A percentile compares a stretch with the other conserved stretches of the same genome.
Conservation (phyloP, 2,113 vertebrate species). For the Pollimyrus isidori region DNA sequence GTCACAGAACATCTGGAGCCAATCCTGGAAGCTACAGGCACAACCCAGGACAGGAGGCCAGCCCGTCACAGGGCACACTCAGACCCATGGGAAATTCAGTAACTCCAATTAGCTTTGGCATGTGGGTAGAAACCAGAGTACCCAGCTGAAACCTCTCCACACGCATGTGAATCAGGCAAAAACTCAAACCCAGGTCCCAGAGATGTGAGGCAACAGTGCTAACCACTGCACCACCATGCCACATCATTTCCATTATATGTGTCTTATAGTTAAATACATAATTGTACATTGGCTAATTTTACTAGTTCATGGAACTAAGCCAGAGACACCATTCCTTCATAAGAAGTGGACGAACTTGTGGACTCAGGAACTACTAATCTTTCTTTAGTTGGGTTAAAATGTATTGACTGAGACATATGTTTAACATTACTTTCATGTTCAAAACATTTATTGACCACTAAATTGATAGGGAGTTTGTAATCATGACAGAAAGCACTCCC, state of each 20-base stretch:
- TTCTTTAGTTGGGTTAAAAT: background rate
- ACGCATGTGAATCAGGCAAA: too few species aligned
- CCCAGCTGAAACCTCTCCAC: too few species aligned
- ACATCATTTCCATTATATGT: background rate
- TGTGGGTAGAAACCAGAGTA: too few species aligned
- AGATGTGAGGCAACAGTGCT: too few species aligned
- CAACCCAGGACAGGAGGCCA: too few species aligned
- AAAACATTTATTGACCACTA: background rate
- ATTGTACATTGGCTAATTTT: background rate
- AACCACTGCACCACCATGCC: too few species aligned
- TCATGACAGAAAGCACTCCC: background rate
- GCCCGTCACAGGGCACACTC: too few species aligned
- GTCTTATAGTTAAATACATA: background rate
- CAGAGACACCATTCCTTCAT: background rate
- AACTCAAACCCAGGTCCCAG: too few species aligned
- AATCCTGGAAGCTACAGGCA: too few species aligned
- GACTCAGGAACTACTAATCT: background rate
- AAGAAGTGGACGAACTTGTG: background rate
- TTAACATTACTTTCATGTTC: background rate
- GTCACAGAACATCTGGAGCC: too few species aligned
- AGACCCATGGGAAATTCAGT: too few species aligned
- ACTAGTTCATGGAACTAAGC: background rate
- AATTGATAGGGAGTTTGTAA: background rate
- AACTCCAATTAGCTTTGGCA: too few species aligned
- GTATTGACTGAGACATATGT: background rate